Percentiles rank a stretch among this genome's conserved stretches.
Evolutionary conservation across 2,113 vertebrate genomes (phyloP).

Genomic region (Gopherus flavomarginatus): DNA sequence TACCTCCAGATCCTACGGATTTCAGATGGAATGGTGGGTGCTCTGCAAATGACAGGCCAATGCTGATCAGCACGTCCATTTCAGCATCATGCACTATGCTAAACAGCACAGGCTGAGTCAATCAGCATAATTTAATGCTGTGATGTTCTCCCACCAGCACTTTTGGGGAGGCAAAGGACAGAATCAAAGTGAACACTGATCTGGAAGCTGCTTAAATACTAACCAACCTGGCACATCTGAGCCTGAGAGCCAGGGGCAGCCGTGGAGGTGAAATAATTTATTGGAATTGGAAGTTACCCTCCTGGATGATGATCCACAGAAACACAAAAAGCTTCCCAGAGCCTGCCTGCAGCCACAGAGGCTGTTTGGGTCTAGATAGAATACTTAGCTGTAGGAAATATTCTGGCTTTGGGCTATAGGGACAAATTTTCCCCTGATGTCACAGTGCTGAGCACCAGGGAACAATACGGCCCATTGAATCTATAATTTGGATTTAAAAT

Average conservation of each 20-base stretch:
- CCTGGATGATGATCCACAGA: neutral
- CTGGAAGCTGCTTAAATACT: neutral
- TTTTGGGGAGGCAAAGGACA: neutral
- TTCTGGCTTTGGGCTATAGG: neutral
- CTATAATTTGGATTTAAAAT: neutral
- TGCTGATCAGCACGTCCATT: neutral
- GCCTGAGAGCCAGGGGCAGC: neutral
- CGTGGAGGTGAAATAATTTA: neutral
- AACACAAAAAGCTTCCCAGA: neutral
- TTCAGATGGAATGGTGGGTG: neutral
- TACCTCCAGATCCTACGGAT: neutral
- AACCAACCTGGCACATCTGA: neutral
- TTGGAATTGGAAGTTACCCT: neutral
- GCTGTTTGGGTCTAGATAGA: accelerated
- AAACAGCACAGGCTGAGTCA: neutral
- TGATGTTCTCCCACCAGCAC: neutral
- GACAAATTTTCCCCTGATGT: neutral
- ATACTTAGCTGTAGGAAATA: neutral
- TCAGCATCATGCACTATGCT: neutral
- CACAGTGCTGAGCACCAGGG: neutral
- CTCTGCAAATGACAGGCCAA: neutral
- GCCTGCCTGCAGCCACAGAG: neutral
- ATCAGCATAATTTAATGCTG: neutral
- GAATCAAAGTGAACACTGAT: neutral
- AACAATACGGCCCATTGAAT: neutral